These are phyloP conservation scores for Odontamblyopus lacepedii DNA, from an alignment of 2,797 vertebrate genomes.

Conservation along the genomic window DNA sequence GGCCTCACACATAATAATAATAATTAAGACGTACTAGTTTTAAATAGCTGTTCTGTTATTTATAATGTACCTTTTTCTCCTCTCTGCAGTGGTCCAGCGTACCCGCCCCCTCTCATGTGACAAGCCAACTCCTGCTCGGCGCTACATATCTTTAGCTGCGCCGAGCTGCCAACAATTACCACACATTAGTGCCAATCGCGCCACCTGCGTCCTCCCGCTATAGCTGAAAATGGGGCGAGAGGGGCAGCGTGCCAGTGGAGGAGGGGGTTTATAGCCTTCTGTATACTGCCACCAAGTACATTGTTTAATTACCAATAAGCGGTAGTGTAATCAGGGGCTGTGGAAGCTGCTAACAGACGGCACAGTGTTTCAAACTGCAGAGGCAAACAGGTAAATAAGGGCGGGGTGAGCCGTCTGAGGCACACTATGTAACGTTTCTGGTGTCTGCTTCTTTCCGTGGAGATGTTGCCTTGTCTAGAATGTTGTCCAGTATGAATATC, in stretches of 20 bases:
- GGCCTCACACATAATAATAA: not conserved
- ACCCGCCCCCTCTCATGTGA: slow-evolving; percentile 39
- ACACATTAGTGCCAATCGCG: slow-evolving; percentile 82
- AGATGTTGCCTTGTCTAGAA: no score
- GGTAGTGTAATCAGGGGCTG: slow-evolving; percentile 73
- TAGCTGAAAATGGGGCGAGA: slow-evolving; percentile 62
- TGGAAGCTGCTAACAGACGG: slow-evolving; percentile 55
- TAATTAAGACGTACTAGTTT: not conserved
- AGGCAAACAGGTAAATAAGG: not conserved
- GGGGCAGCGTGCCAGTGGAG: slow-evolving; percentile 61
- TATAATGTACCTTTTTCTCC: not conserved
- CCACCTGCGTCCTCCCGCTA: slow-evolving; percentile 77
- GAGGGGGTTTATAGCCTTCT: slow-evolving; percentile 63
- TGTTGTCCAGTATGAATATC: no score
- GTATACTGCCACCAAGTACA: slow-evolving; percentile 72
- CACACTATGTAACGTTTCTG: no score
- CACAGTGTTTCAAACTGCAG: slow-evolving; percentile 30
- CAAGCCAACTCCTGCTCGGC: slow-evolving; percentile 61
- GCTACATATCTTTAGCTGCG: slow-evolving; percentile 72
- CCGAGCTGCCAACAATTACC: slow-evolving; percentile 79
- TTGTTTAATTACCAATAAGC: slow-evolving; percentile 82
- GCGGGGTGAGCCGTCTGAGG: no score
- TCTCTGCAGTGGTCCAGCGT: slow-evolving; percentile 17
- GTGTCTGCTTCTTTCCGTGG: no score
- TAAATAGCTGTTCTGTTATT: slow-evolving; percentile 12